phyloP scores from a whole-genome alignment of 2,888 invertebrate genomes.

The Glyphotaelius pellucidus region DNA sequence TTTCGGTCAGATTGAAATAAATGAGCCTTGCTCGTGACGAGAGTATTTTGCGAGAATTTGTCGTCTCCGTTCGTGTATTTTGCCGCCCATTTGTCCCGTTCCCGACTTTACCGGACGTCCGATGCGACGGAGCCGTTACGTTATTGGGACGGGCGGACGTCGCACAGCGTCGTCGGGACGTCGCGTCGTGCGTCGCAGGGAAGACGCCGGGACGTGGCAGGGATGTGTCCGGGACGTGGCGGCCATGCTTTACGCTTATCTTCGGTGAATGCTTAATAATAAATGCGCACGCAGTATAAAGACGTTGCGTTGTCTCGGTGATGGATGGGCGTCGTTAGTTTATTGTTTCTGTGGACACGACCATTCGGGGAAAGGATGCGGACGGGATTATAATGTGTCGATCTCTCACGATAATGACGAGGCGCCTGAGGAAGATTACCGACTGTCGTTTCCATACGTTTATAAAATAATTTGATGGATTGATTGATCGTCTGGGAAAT shows the following conservation, averaged over 20 bases:
- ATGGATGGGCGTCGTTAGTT: constrained; percentile 14
- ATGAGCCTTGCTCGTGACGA: constrained; percentile 59
- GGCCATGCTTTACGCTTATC: neutral
- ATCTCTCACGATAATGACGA: constrained; percentile 4
- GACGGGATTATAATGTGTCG: constrained; percentile 2
- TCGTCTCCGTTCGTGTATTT: constrained; percentile 39
- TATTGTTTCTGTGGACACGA: constrained; percentile 19
- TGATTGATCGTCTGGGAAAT: neutral
- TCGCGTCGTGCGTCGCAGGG: neutral
- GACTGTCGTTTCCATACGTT: neutral
- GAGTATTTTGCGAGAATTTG: constrained; percentile 57
- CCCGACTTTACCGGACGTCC: constrained; percentile 33
- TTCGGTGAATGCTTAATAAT: constrained; percentile 21
- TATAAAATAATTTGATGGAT: neutral
- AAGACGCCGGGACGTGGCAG: neutral
- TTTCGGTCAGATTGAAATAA: constrained; percentile 64
- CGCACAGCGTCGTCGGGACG: neutral
- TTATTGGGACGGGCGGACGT: neutral
- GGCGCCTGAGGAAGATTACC: neutral
- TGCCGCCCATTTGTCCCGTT: constrained; percentile 49
- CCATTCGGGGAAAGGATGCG: neutral
- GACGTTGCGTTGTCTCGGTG: neutral
- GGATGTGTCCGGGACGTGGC: neutral
- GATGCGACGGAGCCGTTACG: neutral
- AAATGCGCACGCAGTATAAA: constrained; percentile 38